A percentile compares a stretch with the other conserved stretches of the same genome.
Conservation (phyloP, 2,888 invertebrate genomes). For the Diarsia brunnea region DNA sequence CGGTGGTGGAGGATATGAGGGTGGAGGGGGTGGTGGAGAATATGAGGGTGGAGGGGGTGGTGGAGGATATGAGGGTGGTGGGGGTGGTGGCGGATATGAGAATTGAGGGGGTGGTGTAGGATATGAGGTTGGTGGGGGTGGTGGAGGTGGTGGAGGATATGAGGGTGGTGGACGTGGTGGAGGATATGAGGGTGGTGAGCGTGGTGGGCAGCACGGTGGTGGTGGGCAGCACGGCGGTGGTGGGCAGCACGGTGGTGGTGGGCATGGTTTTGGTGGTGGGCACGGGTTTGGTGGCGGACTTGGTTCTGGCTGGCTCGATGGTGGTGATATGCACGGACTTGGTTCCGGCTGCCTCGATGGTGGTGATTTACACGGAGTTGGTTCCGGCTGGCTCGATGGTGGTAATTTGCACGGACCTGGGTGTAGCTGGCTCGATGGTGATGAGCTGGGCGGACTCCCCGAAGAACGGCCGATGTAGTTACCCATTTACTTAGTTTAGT, state of each 20-base stretch:
- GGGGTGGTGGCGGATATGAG: too few relatives aligned
- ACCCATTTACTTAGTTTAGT: background rate
- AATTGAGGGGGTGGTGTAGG: too few relatives aligned
- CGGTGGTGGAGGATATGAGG: too few relatives aligned
- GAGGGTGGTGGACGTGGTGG: background rate
- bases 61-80: too few relatives aligned
- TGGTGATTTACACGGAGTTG: background rate
- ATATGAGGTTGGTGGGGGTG: background rate
- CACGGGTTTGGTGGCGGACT: background rate
- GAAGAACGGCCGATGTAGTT: background rate
- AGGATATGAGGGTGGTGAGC: background rate
- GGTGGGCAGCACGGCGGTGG: background rate
- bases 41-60: background rate
- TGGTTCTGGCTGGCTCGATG: too few relatives aligned
- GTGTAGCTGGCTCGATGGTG: background rate
- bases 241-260: background rate
- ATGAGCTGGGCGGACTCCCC: background rate
- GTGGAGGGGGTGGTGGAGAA: background rate
- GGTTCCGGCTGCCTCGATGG: too few relatives aligned
- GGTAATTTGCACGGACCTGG: background rate
- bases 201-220: background rate
- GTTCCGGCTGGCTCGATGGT: background rate
- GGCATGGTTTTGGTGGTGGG: background rate
- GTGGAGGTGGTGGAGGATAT: background rate
- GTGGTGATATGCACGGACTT: background rate